phyloP scores from a whole-genome alignment of 2,113 vertebrate species.

The Boulengeromyrus knoepffleri region DNA sequence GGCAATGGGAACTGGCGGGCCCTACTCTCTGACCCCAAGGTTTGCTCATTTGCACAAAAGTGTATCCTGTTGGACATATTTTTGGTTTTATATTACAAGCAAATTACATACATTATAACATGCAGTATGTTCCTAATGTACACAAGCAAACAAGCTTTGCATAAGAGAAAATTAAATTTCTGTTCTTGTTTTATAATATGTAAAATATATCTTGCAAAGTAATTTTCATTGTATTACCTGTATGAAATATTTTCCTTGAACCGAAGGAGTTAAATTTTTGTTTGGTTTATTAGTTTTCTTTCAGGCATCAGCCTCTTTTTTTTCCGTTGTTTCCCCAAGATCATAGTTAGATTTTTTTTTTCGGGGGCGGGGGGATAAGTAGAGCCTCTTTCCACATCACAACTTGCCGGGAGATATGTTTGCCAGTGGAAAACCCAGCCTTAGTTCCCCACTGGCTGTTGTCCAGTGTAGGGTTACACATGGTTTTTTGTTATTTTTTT shows the following conservation, averaged over 20 bases:
- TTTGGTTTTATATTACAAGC: not conserved
- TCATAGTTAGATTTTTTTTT: not conserved
- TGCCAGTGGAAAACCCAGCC: slow-evolving; percentile 41
- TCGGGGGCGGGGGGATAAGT: slow-evolving; percentile 32
- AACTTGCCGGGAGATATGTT: slow-evolving; percentile 37
- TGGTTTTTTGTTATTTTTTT: not conserved
- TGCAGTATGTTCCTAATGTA: not conserved
- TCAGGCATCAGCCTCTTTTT: not conserved
- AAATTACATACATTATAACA: not conserved
- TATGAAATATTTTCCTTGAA: not conserved
- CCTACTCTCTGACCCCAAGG: not conserved
- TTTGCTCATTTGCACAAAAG: not conserved
- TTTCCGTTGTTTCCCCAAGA: slow-evolving; percentile 4
- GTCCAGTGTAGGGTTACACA: slow-evolving; percentile 34
- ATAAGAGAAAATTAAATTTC: not conserved
- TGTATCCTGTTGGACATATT: not conserved
- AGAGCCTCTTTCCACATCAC: slow-evolving; percentile 16
- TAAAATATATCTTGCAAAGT: not conserved
- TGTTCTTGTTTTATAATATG: not conserved
- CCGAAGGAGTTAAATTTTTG: not conserved
- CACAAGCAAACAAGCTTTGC: not conserved
- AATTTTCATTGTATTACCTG: not conserved
- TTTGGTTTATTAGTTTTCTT: not conserved
- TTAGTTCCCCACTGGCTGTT: slow-evolving; percentile 43
- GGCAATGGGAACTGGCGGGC: not conserved